These are phyloP conservation scores for Erythrolamprus reginae DNA, from an alignment of 2,113 vertebrate species.

Conservation along the genomic window DNA sequence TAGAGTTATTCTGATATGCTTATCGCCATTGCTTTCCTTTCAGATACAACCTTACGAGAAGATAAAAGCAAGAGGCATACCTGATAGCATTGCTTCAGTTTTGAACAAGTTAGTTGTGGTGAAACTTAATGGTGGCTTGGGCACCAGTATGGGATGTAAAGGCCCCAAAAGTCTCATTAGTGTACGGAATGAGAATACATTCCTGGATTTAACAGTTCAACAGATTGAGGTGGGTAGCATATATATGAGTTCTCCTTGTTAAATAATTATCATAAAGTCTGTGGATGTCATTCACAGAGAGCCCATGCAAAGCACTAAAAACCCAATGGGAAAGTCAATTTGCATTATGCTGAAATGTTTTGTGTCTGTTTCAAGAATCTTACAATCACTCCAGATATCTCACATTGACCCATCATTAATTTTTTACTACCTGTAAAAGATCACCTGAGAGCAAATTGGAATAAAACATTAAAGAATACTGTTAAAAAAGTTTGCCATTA, in stretches of 20 bases:
- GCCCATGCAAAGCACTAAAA: background rate
- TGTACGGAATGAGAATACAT: conserved; percentile 94
- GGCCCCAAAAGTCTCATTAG: conserved; percentile 96
- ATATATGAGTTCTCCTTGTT: background rate
- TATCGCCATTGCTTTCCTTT: conserved; percentile 8
- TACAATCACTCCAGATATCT: background rate
- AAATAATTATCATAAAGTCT: background rate
- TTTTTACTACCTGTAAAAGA: background rate
- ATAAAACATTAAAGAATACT: background rate
- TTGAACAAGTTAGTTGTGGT: conserved; percentile 92
- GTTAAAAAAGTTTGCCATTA: background rate
- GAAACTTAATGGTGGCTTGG: conserved; percentile 93
- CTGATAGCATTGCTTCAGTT: conserved; percentile 76
- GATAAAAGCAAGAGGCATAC: conserved; percentile 81
- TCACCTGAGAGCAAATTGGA: background rate
- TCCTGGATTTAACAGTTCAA: conserved; percentile 94
- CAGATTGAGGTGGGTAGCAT: conserved; percentile 87
- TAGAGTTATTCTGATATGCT: background rate
- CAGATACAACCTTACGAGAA: conserved; percentile 93
- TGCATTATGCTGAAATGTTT: background rate
- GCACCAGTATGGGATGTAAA: conserved; percentile 98
- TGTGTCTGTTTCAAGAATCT: background rate
- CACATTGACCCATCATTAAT: background rate
- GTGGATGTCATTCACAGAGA: background rate
- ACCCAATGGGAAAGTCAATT: background rate